Evolutionary conservation across 2,888 invertebrate species (phyloP).

Genomic region (Torymus auratus): DNA sequence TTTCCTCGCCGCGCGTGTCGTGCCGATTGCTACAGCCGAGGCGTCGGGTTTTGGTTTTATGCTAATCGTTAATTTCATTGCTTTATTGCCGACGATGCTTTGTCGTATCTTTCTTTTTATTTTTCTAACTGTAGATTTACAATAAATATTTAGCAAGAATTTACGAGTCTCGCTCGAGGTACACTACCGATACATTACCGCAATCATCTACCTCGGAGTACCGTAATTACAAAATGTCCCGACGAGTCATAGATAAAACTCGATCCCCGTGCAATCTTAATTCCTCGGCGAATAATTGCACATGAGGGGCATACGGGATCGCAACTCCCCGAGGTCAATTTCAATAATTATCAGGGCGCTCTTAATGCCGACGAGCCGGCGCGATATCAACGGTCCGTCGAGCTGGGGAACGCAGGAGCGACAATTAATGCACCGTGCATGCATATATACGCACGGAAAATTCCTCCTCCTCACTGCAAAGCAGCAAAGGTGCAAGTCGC

Average conservation of each 20-base stretch:
- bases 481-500: not conserved
- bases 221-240: conserved; percentile 22
- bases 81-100: not conserved
- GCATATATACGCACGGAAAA: not conserved
- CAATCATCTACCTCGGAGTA: too few relatives aligned
- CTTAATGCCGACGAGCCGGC: not conserved
- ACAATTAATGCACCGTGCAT: conserved; percentile 8
- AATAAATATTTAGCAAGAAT: too few relatives aligned
- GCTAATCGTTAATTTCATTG: conserved; percentile 2
- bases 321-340: not conserved
- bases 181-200: too few relatives aligned
- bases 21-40: not conserved
- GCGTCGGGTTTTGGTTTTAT: conserved; percentile 3
- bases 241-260: not conserved
- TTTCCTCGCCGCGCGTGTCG: too few relatives aligned
- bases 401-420: conserved; percentile 1
- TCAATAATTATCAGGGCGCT: conserved; percentile 35
- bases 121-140: too few relatives aligned
- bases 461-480: not conserved
- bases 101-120: too few relatives aligned
- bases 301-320: not conserved
- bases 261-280: conserved; percentile 15
- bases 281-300: conserved; percentile 13
- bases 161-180: too few relatives aligned
- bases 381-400: conserved; percentile 37